Evolutionary conservation across 2,888 invertebrate species (phyloP).

Genomic region (Heliconius sara): DNA sequence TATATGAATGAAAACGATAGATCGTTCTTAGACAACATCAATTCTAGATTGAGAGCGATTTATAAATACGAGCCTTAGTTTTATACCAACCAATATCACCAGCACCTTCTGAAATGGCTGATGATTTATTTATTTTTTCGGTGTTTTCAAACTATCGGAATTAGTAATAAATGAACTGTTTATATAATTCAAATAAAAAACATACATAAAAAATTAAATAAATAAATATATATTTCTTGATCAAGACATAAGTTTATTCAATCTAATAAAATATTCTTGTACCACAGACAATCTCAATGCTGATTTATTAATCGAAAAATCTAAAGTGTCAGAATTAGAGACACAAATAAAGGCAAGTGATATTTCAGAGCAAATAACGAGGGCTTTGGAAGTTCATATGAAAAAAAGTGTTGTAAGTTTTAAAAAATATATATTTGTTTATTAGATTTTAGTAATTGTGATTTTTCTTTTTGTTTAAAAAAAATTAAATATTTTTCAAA

Average conservation of each 20-base stretch:
- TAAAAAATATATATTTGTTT: background rate
- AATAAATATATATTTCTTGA: background rate
- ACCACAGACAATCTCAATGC: slow-evolving; percentile 60
- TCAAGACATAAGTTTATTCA: background rate
- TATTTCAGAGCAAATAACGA: slow-evolving; percentile 31
- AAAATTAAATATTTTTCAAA: no score
- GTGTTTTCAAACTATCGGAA: no score
- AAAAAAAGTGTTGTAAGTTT: slow-evolving; percentile 29
- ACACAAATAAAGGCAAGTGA: slow-evolving; percentile 55
- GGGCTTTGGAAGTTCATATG: slow-evolving; percentile 30
- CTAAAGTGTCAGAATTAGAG: slow-evolving; percentile 64
- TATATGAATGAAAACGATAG: no score
- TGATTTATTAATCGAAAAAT: slow-evolving; percentile 61
- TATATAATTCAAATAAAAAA: background rate
- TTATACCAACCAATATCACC: no score
- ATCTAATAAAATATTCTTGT: slow-evolving; percentile 13
- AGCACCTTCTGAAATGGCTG: no score
- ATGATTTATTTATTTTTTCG: no score
- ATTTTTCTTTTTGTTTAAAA: background rate
- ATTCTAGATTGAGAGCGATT: no score
- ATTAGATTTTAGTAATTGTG: no score
- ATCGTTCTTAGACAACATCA: no score
- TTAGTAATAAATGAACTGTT: no score
- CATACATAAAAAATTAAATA: background rate
- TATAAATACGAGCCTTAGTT: no score